Evolutionary conservation across 2,888 invertebrate genomes (phyloP).

Genomic region (Scrobipalpa costella): DNA sequence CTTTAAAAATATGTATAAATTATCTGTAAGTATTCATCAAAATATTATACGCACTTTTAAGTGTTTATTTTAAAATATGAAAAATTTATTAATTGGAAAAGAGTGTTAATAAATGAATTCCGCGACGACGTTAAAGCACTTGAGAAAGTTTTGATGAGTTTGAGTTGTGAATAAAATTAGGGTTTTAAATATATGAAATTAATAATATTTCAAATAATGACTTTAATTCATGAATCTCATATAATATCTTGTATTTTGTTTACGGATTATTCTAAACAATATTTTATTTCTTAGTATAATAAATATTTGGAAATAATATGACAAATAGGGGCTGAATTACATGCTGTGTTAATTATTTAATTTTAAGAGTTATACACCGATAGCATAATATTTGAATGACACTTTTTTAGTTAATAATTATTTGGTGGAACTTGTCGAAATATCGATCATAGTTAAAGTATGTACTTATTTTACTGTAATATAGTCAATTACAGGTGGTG

Average conservation of each 20-base stretch:
- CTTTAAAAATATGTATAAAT: neutral
- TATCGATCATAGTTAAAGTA: neutral
- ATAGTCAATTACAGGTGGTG: constrained; percentile 15
- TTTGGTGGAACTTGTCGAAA: neutral
- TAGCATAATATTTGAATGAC: neutral
- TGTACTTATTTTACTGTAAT: constrained; percentile 12
- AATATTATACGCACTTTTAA: too few species aligned
- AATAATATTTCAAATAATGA: neutral
- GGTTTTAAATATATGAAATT: neutral
- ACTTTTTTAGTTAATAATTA: neutral
- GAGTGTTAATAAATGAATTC: too few species aligned
- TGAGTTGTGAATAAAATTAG: neutral
- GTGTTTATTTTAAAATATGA: too few species aligned
- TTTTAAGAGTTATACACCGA: neutral
- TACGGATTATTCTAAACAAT: too few species aligned
- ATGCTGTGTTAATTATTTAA: neutral
- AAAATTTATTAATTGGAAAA: too few species aligned
- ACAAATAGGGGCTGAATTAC: neutral
- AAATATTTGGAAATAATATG: neutral
- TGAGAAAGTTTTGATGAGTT: neutral
- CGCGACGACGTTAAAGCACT: neutral
- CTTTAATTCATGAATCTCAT: neutral
- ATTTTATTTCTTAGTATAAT: too few species aligned
- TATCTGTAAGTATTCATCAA: neutral
- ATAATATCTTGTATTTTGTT: neutral